A percentile compares a stretch with the other conserved stretches of the same genome.
phyloP scores from a whole-genome alignment of 2,888 invertebrate species.

The Tinea semifulvella region DNA sequence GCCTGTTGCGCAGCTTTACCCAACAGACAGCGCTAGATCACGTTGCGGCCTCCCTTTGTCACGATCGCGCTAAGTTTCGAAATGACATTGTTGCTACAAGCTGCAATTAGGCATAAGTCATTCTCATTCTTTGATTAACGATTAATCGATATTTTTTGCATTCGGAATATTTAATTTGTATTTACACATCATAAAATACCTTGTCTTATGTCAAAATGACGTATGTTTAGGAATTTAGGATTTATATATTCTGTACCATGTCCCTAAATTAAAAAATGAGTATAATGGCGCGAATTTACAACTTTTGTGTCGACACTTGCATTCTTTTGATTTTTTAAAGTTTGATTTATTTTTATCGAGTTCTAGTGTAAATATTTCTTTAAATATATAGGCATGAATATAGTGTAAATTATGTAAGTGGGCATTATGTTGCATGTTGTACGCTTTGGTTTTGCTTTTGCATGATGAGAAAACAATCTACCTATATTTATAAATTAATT shows the following conservation, averaged over 20 bases:
- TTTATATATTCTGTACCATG: too few relatives aligned
- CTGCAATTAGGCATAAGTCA: not conserved
- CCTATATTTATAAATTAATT: not conserved
- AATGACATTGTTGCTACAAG: slow-evolving; percentile 6
- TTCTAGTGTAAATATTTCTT: not conserved
- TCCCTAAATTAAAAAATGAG: too few relatives aligned
- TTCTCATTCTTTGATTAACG: not conserved
- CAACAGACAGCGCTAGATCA: slow-evolving; percentile 7
- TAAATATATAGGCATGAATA: slow-evolving; percentile 1
- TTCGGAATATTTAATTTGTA: not conserved
- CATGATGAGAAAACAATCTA: not conserved
- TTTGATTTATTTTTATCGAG: not conserved
- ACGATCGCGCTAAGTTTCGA: slow-evolving; percentile 9
- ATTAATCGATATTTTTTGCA: not conserved
- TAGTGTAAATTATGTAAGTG: not conserved
- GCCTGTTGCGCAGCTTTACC: slow-evolving; percentile 1
- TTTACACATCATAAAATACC: not conserved
- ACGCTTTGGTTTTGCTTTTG: not conserved
- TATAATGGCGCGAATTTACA: not conserved
- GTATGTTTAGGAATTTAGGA: too few relatives aligned
- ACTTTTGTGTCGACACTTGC: too few relatives aligned
- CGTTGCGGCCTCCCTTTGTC: slow-evolving; percentile 9
- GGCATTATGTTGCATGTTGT: not conserved
- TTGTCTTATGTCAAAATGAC: not conserved
- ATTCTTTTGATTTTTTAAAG: too few relatives aligned